These are phyloP conservation scores for Electrophaes corylata DNA, from an alignment of 2,888 invertebrate genomes.

Conservation along the genomic window DNA sequence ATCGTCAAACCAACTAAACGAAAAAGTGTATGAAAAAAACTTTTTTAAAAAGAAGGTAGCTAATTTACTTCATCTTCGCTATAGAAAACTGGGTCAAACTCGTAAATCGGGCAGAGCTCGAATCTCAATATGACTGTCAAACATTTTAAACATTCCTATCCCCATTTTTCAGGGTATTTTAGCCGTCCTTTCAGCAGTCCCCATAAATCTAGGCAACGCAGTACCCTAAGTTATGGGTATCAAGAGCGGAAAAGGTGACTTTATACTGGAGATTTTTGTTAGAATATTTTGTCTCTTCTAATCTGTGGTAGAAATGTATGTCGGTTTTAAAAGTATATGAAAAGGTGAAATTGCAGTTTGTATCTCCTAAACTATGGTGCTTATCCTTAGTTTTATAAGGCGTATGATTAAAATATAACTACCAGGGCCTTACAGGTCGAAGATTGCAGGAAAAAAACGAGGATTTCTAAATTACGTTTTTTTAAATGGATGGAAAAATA, in stretches of 20 bases:
- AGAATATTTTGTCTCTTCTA: no score
- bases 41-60: background rate
- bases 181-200: conserved; percentile 25
- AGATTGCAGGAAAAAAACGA: no score
- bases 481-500: no score
- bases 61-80: background rate
- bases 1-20: background rate
- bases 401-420: no score
- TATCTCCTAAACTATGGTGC: no score
- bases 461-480: no score
- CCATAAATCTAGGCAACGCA: conserved; percentile 36
- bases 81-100: conserved; percentile 10
- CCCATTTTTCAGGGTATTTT: conserved; percentile 35
- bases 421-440: no score
- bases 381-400: no score
- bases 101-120: conserved; percentile 10
- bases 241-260: conserved; percentile 11
- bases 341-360: no score
- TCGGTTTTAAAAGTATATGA: no score
- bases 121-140: conserved; percentile 32
- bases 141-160: conserved; percentile 18
- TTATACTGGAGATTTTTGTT: background rate
- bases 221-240: conserved; percentile 36
- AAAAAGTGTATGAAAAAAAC: background rate
- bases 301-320: no score